phyloP scores from a whole-genome alignment of 2,113 vertebrate species.

The Porphyrio hochstetteri region DNA sequence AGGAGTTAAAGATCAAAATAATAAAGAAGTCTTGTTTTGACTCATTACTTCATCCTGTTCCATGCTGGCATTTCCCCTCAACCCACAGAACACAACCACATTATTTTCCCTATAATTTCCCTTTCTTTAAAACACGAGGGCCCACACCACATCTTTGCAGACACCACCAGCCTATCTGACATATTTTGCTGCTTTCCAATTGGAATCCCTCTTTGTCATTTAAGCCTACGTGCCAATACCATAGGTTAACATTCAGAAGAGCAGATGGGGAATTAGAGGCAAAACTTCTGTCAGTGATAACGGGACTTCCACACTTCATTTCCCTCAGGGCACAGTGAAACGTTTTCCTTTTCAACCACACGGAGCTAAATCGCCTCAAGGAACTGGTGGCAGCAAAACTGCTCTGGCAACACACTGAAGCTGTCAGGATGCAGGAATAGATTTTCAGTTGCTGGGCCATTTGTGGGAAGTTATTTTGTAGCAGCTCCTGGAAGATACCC shows the following conservation, averaged over 20 bases:
- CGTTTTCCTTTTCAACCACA: constrained; percentile 4
- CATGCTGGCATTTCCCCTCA: background rate
- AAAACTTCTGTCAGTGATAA: constrained; percentile 54
- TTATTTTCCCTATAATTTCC: background rate
- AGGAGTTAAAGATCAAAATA: background rate
- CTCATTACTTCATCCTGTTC: background rate
- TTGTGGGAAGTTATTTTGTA: background rate
- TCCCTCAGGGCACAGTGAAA: background rate
- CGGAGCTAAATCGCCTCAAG: background rate
- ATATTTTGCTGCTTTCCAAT: constrained; percentile 17
- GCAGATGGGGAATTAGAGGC: constrained; percentile 47
- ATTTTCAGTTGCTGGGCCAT: background rate
- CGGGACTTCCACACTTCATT: constrained; percentile 23
- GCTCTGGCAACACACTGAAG: background rate
- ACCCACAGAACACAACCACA: background rate
- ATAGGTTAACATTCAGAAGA: constrained; percentile 31
- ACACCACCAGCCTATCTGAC: background rate
- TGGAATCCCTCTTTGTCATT: constrained; percentile 35
- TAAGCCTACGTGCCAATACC: background rate
- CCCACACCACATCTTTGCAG: background rate
- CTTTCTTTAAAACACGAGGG: background rate
- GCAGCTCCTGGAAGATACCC: background rate
- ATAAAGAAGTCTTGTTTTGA: background rate
- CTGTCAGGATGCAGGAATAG: background rate
- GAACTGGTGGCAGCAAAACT: background rate